Conservation (phyloP, 2,113 vertebrate species). For the Oryzias woworae region DNA sequence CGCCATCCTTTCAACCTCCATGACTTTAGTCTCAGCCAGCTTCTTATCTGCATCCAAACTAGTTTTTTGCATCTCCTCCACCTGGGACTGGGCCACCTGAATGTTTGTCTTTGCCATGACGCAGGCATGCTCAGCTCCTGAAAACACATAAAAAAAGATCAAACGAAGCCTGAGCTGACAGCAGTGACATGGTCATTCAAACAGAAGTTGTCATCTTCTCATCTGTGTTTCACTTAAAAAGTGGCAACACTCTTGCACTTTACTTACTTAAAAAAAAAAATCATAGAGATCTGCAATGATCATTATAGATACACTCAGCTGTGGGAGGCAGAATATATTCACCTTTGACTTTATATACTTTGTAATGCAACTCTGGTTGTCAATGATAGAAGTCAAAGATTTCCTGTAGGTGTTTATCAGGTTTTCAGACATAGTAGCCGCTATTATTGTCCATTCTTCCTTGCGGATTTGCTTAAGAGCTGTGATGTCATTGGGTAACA, state of each 20-base stretch:
- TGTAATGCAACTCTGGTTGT: too few species aligned
- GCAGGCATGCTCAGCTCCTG: constrained; percentile 90
- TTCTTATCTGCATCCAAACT: constrained; percentile 85
- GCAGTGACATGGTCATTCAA: constrained; percentile 24
- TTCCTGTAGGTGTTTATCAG: too few species aligned
- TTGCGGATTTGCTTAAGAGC: too few species aligned
- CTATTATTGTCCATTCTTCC: too few species aligned
- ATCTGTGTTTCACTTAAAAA: neutral
- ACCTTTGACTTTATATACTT: too few species aligned
- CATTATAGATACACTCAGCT: too few species aligned
- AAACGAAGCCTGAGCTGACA: constrained; percentile 19
- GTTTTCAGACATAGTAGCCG: too few species aligned
- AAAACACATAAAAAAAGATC: constrained; percentile 22
- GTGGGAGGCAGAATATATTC: too few species aligned
- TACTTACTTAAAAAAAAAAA: neutral
- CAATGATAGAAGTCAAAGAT: too few species aligned
- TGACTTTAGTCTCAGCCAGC: constrained; percentile 85
- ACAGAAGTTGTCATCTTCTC: neutral
- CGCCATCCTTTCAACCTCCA: constrained; percentile 75
- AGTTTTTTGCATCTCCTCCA: constrained; percentile 83
- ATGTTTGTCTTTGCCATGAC: constrained; percentile 82
- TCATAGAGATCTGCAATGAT: too few species aligned
- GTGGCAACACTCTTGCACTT: neutral
- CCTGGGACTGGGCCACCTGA: constrained; percentile 83
- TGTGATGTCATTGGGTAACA: too few species aligned